Base-by-base conservation (phyloP, 2,113 vertebrate genomes). In the Picathartes gymnocephalus region DNA sequence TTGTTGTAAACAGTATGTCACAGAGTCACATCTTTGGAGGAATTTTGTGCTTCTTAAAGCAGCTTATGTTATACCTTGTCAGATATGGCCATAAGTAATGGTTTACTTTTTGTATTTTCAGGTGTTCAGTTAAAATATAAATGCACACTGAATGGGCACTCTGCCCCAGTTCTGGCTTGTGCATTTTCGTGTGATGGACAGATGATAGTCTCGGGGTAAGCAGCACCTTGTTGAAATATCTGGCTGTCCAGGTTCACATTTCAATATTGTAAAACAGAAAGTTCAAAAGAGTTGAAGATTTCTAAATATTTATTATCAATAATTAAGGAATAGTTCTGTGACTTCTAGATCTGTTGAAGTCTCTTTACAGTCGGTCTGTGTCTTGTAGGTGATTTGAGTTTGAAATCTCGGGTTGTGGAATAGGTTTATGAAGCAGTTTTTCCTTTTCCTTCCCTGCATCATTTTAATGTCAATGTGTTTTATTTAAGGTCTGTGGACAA, bases 401-500 rank as follows among this genome's bases (percentile, higher is more conserved):
- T 72, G 54, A 77, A 77, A 48, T 89, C 22, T 78, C 0, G 1
- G 51, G 9, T 86, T 82, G 30, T 47, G 50, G 61, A 56, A 48
- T 57, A 61, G 10, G 21, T 20, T 80, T 66, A 7, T 60, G 57
- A 53, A 54, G 56, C 19, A 7, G 13, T 88, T 88, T 88, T 88
- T 62, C 42, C 6, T 80, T 86, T 81, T 61, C 31, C 35, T 37
- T 78, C 23, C 77, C 30, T 82, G 33, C 25, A 54, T 56, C 27
- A 48, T 88, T 91, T 77, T 81, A 61, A 93, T 74, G 24, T 80
- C 2, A 9, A 4, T 94, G 64, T 96, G 70, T 44, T 95, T 91
- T 88, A 91, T 97, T 97, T 94, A 58, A 99, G 99, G 37, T 99
- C 98, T 47, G 98, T 99, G 97, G 98, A 99, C 98, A 99, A 99